phyloP scores from a whole-genome alignment of 2,797 vertebrate genomes.

The Tenualosa thibaudeaui region DNA sequence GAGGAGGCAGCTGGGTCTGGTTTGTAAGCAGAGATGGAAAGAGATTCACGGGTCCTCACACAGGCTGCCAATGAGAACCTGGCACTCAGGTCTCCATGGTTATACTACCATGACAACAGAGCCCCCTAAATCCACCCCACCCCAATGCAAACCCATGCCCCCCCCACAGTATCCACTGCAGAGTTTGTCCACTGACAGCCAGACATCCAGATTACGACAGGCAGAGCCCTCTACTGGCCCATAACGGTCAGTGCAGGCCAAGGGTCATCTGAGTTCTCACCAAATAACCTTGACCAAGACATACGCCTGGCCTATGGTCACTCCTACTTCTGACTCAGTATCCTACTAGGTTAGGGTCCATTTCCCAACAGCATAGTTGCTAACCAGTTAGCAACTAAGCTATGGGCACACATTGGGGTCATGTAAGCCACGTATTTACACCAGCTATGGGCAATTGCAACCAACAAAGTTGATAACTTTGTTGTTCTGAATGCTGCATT shows the following conservation, averaged over 20 bases:
- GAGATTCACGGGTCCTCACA: neutral
- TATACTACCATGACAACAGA: neutral
- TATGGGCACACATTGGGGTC: too few species aligned
- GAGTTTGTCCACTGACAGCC: neutral
- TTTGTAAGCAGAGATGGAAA: neutral
- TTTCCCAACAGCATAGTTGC: too few species aligned
- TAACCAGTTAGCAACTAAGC: too few species aligned
- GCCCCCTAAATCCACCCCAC: too few species aligned
- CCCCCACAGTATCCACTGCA: neutral
- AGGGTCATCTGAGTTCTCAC: neutral
- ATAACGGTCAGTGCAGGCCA: neutral
- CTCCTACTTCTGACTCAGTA: neutral
- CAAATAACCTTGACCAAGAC: neutral
- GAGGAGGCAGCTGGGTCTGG: neutral
- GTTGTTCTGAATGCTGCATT: neutral
- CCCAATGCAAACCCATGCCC: neutral
- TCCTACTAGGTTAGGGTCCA: neutral
- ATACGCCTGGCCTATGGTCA: neutral
- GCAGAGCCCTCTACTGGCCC: conserved; percentile 26
- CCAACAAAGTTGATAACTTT: too few species aligned
- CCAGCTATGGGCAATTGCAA: too few species aligned
- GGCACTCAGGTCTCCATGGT: neutral
- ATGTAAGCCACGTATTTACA: too few species aligned
- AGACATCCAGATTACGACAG: neutral
- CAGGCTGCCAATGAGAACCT: neutral